Evolutionary conservation across 2,888 invertebrate genomes (phyloP), one percentile per base, ranked within the genome.

Genomic region (Caenorhabditis zanzibari): DNA sequence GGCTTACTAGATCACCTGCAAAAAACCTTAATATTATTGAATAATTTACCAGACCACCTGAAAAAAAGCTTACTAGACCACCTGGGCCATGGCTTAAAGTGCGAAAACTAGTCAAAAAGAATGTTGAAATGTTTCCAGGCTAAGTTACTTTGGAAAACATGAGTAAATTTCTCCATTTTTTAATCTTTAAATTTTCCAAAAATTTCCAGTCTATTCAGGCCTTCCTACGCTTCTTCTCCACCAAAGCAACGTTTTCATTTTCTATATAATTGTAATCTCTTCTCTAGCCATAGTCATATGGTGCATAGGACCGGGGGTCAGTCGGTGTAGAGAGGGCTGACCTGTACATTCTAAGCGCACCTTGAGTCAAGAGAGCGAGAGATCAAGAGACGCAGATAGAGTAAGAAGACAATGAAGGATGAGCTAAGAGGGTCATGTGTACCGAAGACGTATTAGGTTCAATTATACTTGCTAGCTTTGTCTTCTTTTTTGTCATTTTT

Each of bases 361-460:
- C 24, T 68, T 49, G 68, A 44, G 24, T 44, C 14, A 63, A 68
- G 26, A 54, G 32, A 49, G 9, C 12, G 32, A n/a, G 47, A 38
- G 54, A 54, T 10, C 5, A n/a, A 38, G 54, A 68, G 54, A 54
- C 35, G 66, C 19, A 68, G 54, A n/a, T 5, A 26, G 35, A 28
- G 56, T 9, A 7, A 7, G 16, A n/a, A 38, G 26, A 68, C 68
- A 68, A 54, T 68, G 68, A 54, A 19, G 68, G 68, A 68, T 68
- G 68, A 68, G 68, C 68, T 68, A 54, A 68, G 68, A 68, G 38
- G 68, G 68, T 68, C 68, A 68, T 68, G 68, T 68, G 68, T 68
- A 54, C 54, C 38, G 54, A 54, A 19, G 16, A 22, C 2, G 47
- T 66, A 28, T 26, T 22, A 7, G 22, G 38, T 26, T 26, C 7